Percentiles rank a stretch among this genome's conserved stretches.
Evolutionary conservation across 2,113 vertebrate species (phyloP).

Genomic region (Dromaius novaehollandiae): DNA sequence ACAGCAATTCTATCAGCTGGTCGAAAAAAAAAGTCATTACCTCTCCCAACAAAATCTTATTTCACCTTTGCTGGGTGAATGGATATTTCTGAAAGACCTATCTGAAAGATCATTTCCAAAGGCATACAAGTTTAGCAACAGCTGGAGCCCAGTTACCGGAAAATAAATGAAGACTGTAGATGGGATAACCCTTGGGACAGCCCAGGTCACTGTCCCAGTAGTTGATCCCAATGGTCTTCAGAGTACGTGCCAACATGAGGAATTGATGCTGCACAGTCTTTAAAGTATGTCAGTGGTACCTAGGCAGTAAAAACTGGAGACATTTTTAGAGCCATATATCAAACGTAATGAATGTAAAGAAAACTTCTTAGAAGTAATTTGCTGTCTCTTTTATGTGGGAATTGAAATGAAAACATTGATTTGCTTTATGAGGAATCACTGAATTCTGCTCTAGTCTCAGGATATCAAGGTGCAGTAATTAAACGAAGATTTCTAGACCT

Average conservation of each 20-base stretch:
- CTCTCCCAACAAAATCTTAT: background rate
- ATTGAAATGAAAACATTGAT: background rate
- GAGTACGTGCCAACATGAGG: background rate
- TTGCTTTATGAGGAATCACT: background rate
- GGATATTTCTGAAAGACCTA: background rate
- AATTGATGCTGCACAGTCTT: background rate
- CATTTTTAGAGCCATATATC: background rate
- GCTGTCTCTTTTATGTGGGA: background rate
- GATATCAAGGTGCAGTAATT: background rate
- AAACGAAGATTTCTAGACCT: background rate
- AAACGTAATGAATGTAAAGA: background rate
- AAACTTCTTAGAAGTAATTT: background rate
- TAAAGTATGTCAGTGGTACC: background rate
- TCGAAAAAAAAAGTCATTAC: background rate
- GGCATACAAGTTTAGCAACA: background rate
- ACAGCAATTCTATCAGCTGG: background rate
- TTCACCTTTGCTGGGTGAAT: background rate
- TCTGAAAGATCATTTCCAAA: background rate
- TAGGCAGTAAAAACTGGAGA: background rate
- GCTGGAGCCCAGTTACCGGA: background rate
- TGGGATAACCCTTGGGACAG: background rate
- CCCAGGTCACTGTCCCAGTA: background rate
- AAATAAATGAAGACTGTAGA: background rate
- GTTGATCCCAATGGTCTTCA: background rate
- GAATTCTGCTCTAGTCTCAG: background rate